Percentiles rank a stretch among this genome's conserved stretches.
Evolutionary conservation across 1,140 invertebrate genomes (phyloP).

Genomic region (Vanessa atalanta): DNA sequence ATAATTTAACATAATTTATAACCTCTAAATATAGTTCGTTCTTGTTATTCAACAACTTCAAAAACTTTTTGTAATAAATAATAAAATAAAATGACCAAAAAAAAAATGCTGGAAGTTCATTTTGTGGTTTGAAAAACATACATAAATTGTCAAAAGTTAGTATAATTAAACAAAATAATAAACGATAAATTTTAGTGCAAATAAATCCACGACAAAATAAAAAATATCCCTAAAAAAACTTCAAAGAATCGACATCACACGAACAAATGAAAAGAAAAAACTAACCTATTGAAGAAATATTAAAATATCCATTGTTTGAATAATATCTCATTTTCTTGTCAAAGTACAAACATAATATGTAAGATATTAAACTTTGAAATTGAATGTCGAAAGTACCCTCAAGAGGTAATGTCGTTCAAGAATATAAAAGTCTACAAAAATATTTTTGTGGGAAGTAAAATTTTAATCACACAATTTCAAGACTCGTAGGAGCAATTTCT

Average conservation of each 20-base stretch:
- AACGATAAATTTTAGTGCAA: background rate
- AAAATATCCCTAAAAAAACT: background rate
- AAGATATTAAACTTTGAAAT: background rate
- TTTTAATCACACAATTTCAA: constrained; percentile 3
- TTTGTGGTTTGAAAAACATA: too few species aligned
- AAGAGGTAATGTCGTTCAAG: background rate
- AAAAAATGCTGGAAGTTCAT: too few species aligned
- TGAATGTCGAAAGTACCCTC: background rate
- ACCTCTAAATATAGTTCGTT: too few species aligned
- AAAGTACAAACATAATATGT: background rate
- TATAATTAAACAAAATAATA: background rate
- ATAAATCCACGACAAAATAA: too few species aligned
- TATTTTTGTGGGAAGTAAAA: background rate
- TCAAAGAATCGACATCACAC: background rate
- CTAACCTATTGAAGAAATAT: background rate
- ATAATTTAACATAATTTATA: too few species aligned
- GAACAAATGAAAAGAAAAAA: background rate
- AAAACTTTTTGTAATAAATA: too few species aligned
- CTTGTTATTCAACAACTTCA: too few species aligned
- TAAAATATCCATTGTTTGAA: background rate
- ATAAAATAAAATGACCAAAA: too few species aligned
- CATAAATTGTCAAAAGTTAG: too few species aligned
- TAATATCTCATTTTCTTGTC: background rate
- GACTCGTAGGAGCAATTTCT: background rate
- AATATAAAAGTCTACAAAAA: constrained; percentile 1